Conservation (phyloP, 2,113 vertebrate genomes). For the Chlamydotis undulata region DNA sequence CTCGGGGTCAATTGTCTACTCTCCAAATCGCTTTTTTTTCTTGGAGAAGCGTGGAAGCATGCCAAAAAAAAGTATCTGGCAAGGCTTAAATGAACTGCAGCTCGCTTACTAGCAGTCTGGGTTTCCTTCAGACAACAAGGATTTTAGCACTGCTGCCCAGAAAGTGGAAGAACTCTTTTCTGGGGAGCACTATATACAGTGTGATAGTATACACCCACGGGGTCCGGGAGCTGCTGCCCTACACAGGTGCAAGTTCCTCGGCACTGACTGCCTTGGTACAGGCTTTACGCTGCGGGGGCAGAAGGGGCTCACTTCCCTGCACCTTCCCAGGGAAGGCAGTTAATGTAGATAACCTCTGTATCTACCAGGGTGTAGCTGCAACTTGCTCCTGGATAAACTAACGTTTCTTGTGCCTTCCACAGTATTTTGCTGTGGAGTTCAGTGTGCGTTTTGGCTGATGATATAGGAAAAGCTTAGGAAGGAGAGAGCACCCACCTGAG, state of each 20-base stretch:
- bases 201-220: not conserved
- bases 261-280: not conserved
- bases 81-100: conserved; percentile 62
- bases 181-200: fast-evolving
- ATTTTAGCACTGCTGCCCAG: not conserved
- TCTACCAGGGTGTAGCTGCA: not conserved
- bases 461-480: not conserved
- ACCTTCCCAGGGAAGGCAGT: not conserved
- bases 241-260: not conserved
- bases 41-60: conserved; percentile 29
- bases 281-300: fast-evolving
- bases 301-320: not conserved
- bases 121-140: not conserved
- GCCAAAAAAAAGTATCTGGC: conserved; percentile 56
- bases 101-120: not conserved
- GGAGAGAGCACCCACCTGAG: not conserved
- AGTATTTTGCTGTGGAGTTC: not conserved
- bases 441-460: not conserved
- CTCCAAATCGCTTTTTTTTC: conserved; percentile 39
- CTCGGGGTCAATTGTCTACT: conserved; percentile 51
- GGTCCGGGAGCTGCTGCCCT: not conserved
- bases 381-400: not conserved
- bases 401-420: not conserved
- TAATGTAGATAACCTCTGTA: not conserved
- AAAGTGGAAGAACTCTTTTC: not conserved